A percentile compares a stretch with the other conserved stretches of the same genome.
phyloP scores from a whole-genome alignment of 1,140 invertebrate genomes.

The Argopecten irradians region DNA sequence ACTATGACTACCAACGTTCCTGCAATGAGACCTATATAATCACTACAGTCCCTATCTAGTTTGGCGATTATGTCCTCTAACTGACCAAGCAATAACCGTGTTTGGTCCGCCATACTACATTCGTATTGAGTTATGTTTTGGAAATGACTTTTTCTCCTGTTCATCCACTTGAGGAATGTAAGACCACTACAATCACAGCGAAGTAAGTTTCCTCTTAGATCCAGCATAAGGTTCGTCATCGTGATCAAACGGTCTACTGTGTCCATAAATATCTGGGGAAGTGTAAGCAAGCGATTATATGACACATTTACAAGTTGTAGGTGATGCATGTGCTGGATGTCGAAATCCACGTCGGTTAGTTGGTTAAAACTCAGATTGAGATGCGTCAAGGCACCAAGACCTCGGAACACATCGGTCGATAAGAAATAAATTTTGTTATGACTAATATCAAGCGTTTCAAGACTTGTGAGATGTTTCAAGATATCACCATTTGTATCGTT shows the following conservation, averaged over 20 bases:
- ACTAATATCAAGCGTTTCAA: neutral
- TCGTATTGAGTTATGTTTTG: neutral
- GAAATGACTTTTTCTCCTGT: neutral
- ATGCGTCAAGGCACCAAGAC: neutral
- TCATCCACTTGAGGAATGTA: constrained; percentile 41
- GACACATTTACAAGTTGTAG: neutral
- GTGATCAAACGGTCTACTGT: constrained; percentile 11
- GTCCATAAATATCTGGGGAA: neutral
- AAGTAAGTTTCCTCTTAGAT: constrained; percentile 37
- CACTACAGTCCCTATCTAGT: constrained; percentile 20
- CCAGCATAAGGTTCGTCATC: neutral
- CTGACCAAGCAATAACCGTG: neutral
- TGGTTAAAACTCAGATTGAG: neutral
- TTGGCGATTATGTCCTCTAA: neutral
- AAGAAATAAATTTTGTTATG: neutral
- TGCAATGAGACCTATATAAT: neutral
- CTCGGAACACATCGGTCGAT: neutral
- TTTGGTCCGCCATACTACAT: neutral
- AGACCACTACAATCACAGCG: constrained; percentile 25
- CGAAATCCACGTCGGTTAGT: neutral
- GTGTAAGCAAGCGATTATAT: neutral
- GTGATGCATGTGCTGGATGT: neutral
- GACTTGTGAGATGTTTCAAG: neutral
- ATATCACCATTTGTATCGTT: neutral
- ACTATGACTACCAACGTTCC: neutral